Base-by-base conservation (phyloP, 2,797 vertebrate species). In the Urosaurus nigricauda region DNA sequence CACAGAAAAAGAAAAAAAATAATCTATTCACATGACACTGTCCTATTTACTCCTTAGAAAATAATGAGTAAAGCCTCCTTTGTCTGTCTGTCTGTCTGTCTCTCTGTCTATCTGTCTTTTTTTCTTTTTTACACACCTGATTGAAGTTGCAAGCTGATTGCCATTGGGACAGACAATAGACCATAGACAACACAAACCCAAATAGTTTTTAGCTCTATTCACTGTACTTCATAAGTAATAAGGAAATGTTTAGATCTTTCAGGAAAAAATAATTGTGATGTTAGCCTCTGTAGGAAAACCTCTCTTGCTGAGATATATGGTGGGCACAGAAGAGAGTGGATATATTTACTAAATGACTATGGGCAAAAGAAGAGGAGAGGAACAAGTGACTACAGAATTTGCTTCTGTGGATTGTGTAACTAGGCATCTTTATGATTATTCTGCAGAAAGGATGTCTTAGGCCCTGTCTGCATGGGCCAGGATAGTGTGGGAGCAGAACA, bases 31-130 rank as follows among this genome's bases (percentile, higher is more conserved):
- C 92, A 87, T 92, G 51, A 84, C 90, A 90, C 91, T 89, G 92
- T 37, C 88, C 85, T 95, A 92, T 93, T 95, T 94, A 94, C 92
- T 92, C 90, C 91, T 90, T 80, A 60, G 88, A 93, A 92, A 94
- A 95, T 94, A 93, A 94, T n/a, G n/a, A n/a, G n/a, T 43, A 43
- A 43, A 43, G 43, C 43, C 43, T 43, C 43, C 43, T n/a, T n/a
- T n/a, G n/a, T n/a, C n/a, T n/a, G n/a, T n/a, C n/a, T n/a, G n/a
- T n/a, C n/a, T n/a, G n/a, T n/a, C n/a, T n/a, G n/a, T n/a, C n/a
- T n/a, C n/a, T n/a, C n/a, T n/a, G n/a, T n/a, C n/a, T n/a, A n/a
- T n/a, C n/a, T n/a, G n/a, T n/a, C n/a, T n/a, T n/a, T n/a, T n/a
- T n/a, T n/a, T n/a, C n/a, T n/a, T 7, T 47, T 47, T 47, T 47